phyloP scores from a whole-genome alignment of 53 echinoderm and acorn worm genomes.

The Echinometra lucunter region DNA sequence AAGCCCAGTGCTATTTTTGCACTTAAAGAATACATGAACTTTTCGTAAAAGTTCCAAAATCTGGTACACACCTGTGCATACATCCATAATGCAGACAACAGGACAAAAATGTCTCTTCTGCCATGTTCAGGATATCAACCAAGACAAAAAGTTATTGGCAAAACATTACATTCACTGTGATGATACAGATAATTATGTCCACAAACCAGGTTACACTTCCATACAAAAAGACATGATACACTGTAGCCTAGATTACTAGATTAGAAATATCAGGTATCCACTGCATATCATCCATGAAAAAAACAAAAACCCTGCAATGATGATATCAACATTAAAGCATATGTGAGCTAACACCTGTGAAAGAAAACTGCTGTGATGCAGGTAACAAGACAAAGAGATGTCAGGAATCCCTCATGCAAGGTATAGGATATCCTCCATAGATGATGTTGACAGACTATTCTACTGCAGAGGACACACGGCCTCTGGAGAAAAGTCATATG shows the following conservation, averaged over 20 bases:
- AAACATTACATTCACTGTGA: too few species aligned
- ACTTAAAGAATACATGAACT: not conserved
- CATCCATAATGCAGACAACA: not conserved
- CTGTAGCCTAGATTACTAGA: too few species aligned
- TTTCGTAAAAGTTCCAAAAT: not conserved
- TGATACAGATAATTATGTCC: too few species aligned
- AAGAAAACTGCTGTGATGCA: not conserved
- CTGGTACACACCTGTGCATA: not conserved
- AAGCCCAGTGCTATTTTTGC: not conserved
- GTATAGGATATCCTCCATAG: not conserved
- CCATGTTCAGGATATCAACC: not conserved
- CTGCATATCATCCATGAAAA: too few species aligned
- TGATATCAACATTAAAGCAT: not conserved
- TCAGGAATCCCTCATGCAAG: not conserved
- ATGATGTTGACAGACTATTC: not conserved
- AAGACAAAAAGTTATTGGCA: too few species aligned
- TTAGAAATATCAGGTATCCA: not conserved
- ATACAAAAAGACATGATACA: too few species aligned
- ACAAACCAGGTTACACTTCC: too few species aligned
- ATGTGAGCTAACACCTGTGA: not conserved
- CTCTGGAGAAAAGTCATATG: conserved; percentile 31
- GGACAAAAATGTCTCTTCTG: not conserved
- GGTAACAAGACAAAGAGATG: not conserved
- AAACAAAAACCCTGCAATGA: not conserved
- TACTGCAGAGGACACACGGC: not conserved